Evolutionary conservation across 1,140 invertebrate genomes (phyloP).

Genomic region (Lasioglossum albipes): DNA sequence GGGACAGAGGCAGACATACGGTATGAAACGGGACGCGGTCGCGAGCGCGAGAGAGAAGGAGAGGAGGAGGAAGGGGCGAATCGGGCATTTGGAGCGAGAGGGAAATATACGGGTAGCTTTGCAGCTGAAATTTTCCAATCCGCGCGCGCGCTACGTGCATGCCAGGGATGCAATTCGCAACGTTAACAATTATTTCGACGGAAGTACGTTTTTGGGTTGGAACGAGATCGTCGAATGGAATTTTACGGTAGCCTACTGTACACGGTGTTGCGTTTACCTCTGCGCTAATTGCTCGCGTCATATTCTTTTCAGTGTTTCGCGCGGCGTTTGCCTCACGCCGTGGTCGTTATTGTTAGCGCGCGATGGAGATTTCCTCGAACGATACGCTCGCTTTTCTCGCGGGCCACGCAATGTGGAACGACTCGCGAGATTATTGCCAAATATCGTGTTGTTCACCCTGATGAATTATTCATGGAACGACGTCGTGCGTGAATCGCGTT

Average conservation of each 20-base stretch:
- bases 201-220: constrained; percentile 55
- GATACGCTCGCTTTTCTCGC: too few species aligned
- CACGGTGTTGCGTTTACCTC: background rate
- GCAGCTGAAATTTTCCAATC: constrained; percentile 54
- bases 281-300: constrained; percentile 5
- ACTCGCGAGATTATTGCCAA: too few species aligned
- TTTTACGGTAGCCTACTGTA: constrained; percentile 43
- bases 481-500: too few species aligned
- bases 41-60: constrained; percentile 5
- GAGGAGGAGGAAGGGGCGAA: background rate
- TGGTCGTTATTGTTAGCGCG: background rate
- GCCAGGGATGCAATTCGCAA: constrained; percentile 52
- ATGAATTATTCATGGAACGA: too few species aligned
- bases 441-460: too few species aligned
- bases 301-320: background rate
- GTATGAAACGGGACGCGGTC: constrained; percentile 25
- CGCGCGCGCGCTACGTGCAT: constrained; percentile 33
- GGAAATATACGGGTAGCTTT: constrained; percentile 6
- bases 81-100: constrained; percentile 4
- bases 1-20: constrained; percentile 10
- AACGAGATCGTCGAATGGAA: constrained; percentile 51
- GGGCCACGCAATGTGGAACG: too few species aligned
- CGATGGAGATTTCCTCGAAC: background rate
- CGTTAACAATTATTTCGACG: constrained; percentile 59
- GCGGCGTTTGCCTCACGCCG: background rate